These are phyloP conservation scores for Leucopsar rothschildi DNA, from an alignment of 2,113 vertebrate species.

Conservation along the genomic window DNA sequence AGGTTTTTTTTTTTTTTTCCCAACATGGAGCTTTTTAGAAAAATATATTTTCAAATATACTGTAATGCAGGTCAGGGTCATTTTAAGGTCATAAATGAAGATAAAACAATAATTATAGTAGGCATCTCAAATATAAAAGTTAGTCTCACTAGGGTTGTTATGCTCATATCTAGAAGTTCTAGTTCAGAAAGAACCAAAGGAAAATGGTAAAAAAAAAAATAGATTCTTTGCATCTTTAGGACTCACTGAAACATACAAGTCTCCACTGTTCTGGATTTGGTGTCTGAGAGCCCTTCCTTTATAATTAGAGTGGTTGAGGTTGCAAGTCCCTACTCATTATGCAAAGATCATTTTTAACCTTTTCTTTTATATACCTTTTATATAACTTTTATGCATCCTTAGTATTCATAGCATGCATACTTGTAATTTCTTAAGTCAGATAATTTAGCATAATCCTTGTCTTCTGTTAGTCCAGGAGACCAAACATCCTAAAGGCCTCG, in stretches of 20 bases:
- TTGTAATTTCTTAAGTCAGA: no score
- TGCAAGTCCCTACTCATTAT: not conserved
- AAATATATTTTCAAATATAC: not conserved
- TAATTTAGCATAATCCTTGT: not conserved
- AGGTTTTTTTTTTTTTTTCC: not conserved
- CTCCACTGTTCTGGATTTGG: fast-evolving
- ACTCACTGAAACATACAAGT: not conserved
- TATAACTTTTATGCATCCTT: not conserved
- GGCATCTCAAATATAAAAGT: not conserved
- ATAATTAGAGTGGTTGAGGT: not conserved
- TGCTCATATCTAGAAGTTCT: not conserved
- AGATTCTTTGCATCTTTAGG: not conserved
- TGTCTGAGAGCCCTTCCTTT: not conserved
- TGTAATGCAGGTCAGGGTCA: not conserved
- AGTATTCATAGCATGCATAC: not conserved
- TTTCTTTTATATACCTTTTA: not conserved
- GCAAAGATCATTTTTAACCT: not conserved
- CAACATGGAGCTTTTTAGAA: not conserved
- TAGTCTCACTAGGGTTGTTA: not conserved
- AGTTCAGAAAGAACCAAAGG: not conserved
- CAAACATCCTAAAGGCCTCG: not conserved
- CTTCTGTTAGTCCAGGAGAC: not conserved
- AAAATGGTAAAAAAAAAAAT: not conserved
- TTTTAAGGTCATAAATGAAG: not conserved
- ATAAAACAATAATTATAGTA: not conserved